Evolutionary conservation across 2,888 invertebrate genomes (phyloP).

Genomic region (Macrophya alboannulata): DNA sequence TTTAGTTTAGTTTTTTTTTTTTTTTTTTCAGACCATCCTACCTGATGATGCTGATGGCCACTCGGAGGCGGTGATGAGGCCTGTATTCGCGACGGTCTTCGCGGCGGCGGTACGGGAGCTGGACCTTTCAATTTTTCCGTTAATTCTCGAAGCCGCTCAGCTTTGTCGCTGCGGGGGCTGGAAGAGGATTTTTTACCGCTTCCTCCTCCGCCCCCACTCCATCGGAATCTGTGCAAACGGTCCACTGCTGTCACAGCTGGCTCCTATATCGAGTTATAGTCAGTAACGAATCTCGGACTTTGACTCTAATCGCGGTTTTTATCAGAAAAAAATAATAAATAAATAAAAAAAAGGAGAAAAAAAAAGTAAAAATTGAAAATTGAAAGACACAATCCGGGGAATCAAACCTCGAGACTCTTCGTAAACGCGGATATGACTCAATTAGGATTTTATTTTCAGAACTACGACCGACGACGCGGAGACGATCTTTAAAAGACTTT

Average conservation of each 20-base stretch:
- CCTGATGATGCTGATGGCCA: slow-evolving; percentile 63
- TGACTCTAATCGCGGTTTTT: neutral
- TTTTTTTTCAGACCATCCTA: neutral
- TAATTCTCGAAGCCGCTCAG: slow-evolving; percentile 88
- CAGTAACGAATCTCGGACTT: slow-evolving; percentile 65
- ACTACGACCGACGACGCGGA: neutral
- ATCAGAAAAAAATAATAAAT: neutral
- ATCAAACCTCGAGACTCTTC: neutral
- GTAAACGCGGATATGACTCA: neutral
- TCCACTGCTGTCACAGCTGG: slow-evolving; percentile 87
- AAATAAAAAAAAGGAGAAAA: neutral
- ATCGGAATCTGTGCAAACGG: slow-evolving; percentile 89
- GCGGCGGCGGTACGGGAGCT: slow-evolving; percentile 76
- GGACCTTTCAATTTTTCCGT: slow-evolving; percentile 90
- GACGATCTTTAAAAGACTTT: neutral
- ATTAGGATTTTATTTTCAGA: slow-evolving; percentile 12
- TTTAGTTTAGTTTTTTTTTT: neutral
- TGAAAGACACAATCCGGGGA: neutral
- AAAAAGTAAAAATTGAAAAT: neutral
- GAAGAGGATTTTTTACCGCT: slow-evolving; percentile 75
- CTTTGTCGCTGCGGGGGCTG: slow-evolving; percentile 83
- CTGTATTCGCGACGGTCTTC: slow-evolving; percentile 76
- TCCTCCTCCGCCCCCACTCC: slow-evolving; percentile 78
- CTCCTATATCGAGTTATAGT: slow-evolving; percentile 74
- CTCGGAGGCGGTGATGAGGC: slow-evolving; percentile 74